Evolutionary conservation across 1,140 invertebrate species (phyloP).

Genomic region (Gryon sp.): DNA sequence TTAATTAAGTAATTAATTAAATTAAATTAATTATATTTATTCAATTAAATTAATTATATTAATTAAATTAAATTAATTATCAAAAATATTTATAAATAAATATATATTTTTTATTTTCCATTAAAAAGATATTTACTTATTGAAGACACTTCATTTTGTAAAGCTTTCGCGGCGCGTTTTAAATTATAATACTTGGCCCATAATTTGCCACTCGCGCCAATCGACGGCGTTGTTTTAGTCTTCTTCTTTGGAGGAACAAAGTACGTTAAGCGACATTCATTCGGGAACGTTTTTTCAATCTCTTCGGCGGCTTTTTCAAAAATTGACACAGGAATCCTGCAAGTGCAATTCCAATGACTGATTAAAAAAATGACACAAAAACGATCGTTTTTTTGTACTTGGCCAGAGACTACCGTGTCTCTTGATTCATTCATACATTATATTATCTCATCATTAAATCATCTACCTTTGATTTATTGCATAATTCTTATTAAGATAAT

Average conservation of each 20-base stretch:
- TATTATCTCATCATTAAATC: background rate
- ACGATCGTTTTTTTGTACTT: no score
- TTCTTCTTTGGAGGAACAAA: slow-evolving; percentile 47
- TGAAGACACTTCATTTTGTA: slow-evolving; percentile 24
- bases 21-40: no score
- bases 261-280: slow-evolving; percentile 30
- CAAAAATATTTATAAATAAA: background rate
- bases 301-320: slow-evolving; percentile 46
- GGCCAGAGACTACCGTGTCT: no score
- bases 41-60: background rate
- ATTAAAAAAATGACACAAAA: no score
- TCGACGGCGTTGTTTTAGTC: slow-evolving; percentile 41
- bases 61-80: background rate
- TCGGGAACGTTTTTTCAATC: slow-evolving; percentile 46
- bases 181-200: slow-evolving; percentile 54
- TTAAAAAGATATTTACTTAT: slow-evolving; percentile 13
- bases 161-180: slow-evolving; percentile 37
- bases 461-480: slow-evolving; percentile 37
- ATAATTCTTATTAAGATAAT: slow-evolving; percentile 41
- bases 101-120: no score
- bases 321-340: slow-evolving; percentile 35
- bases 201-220: slow-evolving; percentile 42
- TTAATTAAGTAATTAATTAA: no score
- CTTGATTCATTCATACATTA: no score
- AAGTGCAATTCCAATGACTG: no score